Base-by-base conservation (phyloP, 2,888 invertebrate species). In the Salticus scenicus region DNA sequence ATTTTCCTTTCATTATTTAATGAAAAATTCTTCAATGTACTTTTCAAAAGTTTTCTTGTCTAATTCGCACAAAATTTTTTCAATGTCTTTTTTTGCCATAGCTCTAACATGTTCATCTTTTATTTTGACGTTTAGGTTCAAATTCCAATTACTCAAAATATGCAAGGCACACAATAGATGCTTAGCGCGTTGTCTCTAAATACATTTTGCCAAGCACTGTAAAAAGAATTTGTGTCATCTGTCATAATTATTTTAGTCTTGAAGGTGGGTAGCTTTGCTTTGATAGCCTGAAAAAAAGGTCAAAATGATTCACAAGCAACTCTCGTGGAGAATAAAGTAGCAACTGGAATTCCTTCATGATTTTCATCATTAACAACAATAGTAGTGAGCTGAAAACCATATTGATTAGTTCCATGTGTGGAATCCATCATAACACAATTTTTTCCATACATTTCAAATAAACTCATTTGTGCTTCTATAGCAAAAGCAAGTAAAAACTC, bases 331-430 rank as follows among this genome's bases (percentile, higher is more conserved):
- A 73, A 73, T 12, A 57, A 33, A 31, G 30, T 37, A n/a, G 33
- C 63, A 7, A 74, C 37, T 17, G 63, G 74, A 20, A 74, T 28
- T 10, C 64, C 64, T 28, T 64, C 74, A 41, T 64, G 37, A 17
- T 64, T 75, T 41, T 27, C 41, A 41, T 75, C 75, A 64, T 75
- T 24, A 0, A 75, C 75, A 41, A 75, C 41, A 14, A 75, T 1
- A 17, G 75, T 75, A 17, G 75, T 75, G 0, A 75, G 8, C 12
- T 75, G 41, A 75, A 66, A 64, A 5, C 12, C 20, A 66, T 75
- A 66, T 7, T 66, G 64, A 28, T 75, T 75, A 0, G 75, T 75
- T 10, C 75, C 75, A 66, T 75, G 75, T 5, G 75, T 75, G 0
- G 64, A 64, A 28, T 66, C 64, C 8, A 75, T 41, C 75, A 64